phyloP scores from a whole-genome alignment of 2,888 invertebrate genomes.

The Drosophila demipolita region DNA sequence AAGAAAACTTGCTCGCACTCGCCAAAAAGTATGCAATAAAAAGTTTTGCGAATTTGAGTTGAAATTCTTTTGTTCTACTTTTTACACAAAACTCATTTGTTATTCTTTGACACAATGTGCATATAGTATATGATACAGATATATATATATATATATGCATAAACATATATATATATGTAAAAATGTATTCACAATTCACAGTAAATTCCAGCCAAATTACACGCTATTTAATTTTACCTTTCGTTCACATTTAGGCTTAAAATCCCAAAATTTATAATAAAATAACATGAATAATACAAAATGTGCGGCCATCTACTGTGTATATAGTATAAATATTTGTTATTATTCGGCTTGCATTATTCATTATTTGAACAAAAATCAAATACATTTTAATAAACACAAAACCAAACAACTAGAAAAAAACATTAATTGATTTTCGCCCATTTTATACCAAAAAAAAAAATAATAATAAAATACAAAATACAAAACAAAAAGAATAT shows the following conservation, averaged over 20 bases:
- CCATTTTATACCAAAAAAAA: not conserved
- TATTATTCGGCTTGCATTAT: constrained; percentile 44
- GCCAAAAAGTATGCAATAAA: constrained; percentile 51
- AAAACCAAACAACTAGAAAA: constrained; percentile 13
- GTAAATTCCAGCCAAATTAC: constrained; percentile 60
- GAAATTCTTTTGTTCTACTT: constrained; percentile 42
- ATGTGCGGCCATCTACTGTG: constrained; percentile 41
- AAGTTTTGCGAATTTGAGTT: constrained; percentile 53
- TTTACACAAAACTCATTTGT: constrained; percentile 53
- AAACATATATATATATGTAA: constrained; percentile 12
- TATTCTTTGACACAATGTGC: constrained; percentile 46
- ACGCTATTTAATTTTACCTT: constrained; percentile 49
- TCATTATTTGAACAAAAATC: constrained; percentile 42
- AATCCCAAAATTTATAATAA: constrained; percentile 43
- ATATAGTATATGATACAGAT: not conserved
- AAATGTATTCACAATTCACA: constrained; percentile 24
- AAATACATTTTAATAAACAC: constrained; percentile 41
- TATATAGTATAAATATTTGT: constrained; percentile 51
- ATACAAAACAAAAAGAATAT: constrained; percentile 10
- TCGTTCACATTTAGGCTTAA: constrained; percentile 40
- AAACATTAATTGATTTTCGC: constrained; percentile 17
- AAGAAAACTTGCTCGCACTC: constrained; percentile 33
- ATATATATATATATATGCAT: constrained; percentile 24
- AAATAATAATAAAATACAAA: not conserved
- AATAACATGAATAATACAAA: constrained; percentile 43